Base-by-base conservation (phyloP, 1,140 invertebrate genomes). In the Geopemphigus sp. region DNA sequence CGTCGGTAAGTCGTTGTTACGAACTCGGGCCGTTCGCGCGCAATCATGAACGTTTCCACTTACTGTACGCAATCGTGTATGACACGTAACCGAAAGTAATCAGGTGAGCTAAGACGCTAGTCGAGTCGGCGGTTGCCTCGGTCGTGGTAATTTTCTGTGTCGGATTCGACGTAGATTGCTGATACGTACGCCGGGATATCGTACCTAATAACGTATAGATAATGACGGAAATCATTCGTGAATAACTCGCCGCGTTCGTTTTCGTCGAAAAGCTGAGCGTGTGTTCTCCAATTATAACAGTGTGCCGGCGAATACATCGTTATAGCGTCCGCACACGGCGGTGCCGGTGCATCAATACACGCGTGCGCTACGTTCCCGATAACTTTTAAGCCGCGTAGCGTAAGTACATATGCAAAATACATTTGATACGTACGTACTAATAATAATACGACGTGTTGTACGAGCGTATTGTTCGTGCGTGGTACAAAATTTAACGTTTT, bases 1-100 rank as follows among this genome's bases (percentile, higher is more conserved):
- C n/a, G n/a, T n/a, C n/a, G n/a, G n/a, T n/a, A n/a, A n/a, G n/a
- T n/a, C n/a, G n/a, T n/a, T n/a, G n/a, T n/a, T n/a, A n/a, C n/a
- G n/a, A n/a, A n/a, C n/a, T n/a, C n/a, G n/a, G n/a, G n/a, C n/a
- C n/a, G n/a, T n/a, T n/a, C n/a, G n/a, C 8, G 32, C 32, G 32
- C 8, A 39, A 39, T 39, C 32, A 39, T 39, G 3, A 39, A 4
- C 32, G 8, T 39, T 78, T 63, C 26, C 29, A 78, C 74, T 78
- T 78, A 78, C 74, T 78, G 39, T 78, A 47, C 22, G 45, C 1
- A 12, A 63, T 78, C 24, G 50, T 78, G 74, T 63, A 63, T 45
- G 74, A 47, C 17, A 78, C 4, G 74, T 78, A 78, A 61, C 74
- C 57, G 22, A 78, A 78, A 45, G 74, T 78, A 63, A 78, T n/a